Evolutionary conservation across 2,113 vertebrate species (phyloP), one percentile per base, ranked within the genome.

Genomic region (Neolamprologus fasciatus): DNA sequence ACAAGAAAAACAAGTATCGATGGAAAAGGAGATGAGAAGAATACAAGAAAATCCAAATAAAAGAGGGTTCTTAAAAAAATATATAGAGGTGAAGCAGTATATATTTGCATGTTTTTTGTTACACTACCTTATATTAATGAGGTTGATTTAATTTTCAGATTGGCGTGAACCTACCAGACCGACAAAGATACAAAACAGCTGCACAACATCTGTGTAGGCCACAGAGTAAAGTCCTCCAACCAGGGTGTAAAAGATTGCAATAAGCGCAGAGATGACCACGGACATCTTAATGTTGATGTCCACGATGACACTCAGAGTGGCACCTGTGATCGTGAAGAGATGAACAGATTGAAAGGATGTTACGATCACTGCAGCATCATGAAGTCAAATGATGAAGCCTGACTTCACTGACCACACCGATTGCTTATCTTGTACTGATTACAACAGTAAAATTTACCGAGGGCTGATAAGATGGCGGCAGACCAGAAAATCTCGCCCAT

Each of bases 401-500:
- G 10, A 81, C 23, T 57, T 5, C 9, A 11, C n/a, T 26, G n/a
- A 17, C 31, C 17, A 28, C 23, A 45, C 33, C 3, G 33, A 47
- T 35, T 1, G 12, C 50, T 50, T 4, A 42, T 82, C 81, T 51
- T 35, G 8, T 8, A 13, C 5, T 17, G 13, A 7, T 10, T 7
- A 14, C 12, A 23, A 10, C 10, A 8, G 8, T 81, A 19, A 19
- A 78, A 89, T 96, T 97, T 95, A 99, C 99, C 99, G 80, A 99
- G 96, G 47, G 99, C 99, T 17, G 98, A 98, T 84, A 99, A 97
- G 90, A 99, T 99, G 89, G 98, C 98, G 26, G 98, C 99, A 3
- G 99, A 99, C 99, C 99, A 99, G 96, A 99, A 99, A 95, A 99
- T 99, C 94, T 99, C 99, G 26, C 99, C 99, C 98, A 99, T 98